These are phyloP conservation scores for Rhinolophus sinicus DNA, from an alignment of 2,113 vertebrate species.

Conservation along the genomic window DNA sequence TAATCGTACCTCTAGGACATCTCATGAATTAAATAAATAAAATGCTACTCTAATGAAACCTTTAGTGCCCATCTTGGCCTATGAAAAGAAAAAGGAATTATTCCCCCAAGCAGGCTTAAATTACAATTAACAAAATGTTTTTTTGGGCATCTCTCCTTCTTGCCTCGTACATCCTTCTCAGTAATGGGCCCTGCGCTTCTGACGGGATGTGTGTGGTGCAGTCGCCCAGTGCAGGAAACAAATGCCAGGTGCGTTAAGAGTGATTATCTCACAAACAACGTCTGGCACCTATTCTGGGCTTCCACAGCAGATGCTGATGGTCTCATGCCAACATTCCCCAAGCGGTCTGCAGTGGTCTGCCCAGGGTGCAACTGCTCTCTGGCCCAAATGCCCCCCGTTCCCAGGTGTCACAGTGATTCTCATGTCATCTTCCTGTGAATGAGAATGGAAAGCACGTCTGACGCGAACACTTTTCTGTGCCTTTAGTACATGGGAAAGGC, in stretches of 20 bases:
- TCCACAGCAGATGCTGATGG: slow-evolving; percentile 60
- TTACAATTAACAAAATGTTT: neutral
- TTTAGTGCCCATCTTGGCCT: neutral
- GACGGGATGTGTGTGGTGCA: neutral
- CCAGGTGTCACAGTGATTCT: neutral
- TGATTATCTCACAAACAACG: slow-evolving; percentile 62
- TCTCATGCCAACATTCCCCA: slow-evolving; percentile 48
- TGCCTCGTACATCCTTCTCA: neutral
- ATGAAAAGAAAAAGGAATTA: neutral
- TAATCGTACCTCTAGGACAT: neutral
- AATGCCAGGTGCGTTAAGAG: slow-evolving; percentile 34
- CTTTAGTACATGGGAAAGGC: neutral
- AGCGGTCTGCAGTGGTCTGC: slow-evolving; percentile 37
- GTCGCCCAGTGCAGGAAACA: neutral
- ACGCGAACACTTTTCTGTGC: neutral
- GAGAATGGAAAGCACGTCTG: neutral
- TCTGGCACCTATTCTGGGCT: slow-evolving; percentile 61
- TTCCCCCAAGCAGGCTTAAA: neutral
- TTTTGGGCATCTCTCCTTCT: neutral
- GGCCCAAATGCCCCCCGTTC: neutral
- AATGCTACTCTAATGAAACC: slow-evolving; percentile 1
- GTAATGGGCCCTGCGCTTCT: neutral
- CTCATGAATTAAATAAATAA: slow-evolving; percentile 62
- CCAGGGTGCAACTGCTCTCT: neutral
- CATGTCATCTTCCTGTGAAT: neutral